Base-by-base conservation (phyloP, 2,888 invertebrate genomes). In the Ditula angustiorana region DNA sequence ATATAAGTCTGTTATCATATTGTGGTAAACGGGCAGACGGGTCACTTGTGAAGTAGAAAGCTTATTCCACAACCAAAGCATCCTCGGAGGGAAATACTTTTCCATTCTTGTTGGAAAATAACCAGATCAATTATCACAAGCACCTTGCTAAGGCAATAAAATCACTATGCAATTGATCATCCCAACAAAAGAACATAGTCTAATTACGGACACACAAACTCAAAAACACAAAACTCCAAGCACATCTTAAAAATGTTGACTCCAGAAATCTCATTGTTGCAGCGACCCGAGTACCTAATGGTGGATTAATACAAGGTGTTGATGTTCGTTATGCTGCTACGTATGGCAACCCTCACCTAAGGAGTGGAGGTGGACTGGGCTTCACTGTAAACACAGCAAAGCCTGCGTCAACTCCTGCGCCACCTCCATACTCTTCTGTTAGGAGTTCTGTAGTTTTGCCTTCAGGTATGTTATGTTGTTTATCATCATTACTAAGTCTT, bases 321-420 rank as follows among this genome's bases (percentile, higher is more conserved):
- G 98, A 98, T 85, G 97, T 97, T 1, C 93, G 97, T 70, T 98
- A 96, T 84, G 97, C 97, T 56, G 98, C 98, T 35, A 96, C 97
- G 5, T 98, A 98, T 79, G 97, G 97, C 62, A 98, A 98, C 87
- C 98, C 98, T 0, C 98, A 98, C 86, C 91, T 97, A 70, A 93
- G 97, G 79, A 95, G 95, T 66, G 95, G 95, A 67, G 94, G 88
- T 68, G 94, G 88, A 0, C 82, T 94, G 10, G 94, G 92, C 0
- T 89, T 88, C 0, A 87, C 90, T 70, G 92, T 94, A 67, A 94
- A 94, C 86, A 96, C 95, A 67, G 96, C 94, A 52, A 96, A 96
- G 86, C 96, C 96, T 5, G 96, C 95, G 37, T 96, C 96, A 1
- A 97, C 96, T 37, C 97, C 96, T 19, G 96, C 96, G 52, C 96